Conservation (phyloP, 2,113 vertebrate species). For the Mustelus asterias region DNA sequence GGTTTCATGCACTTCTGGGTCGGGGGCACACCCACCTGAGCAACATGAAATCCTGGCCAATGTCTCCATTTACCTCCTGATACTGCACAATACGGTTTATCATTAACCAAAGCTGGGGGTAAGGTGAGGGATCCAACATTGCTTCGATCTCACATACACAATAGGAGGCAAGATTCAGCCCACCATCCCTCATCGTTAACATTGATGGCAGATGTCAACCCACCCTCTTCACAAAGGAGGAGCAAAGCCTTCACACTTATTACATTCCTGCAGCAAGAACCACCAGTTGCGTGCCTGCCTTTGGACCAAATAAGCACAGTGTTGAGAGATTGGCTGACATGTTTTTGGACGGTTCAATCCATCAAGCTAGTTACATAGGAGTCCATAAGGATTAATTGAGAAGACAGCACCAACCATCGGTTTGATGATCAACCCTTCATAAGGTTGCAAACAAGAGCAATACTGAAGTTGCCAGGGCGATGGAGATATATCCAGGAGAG, state of each 20-base stretch:
- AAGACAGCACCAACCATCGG: background rate
- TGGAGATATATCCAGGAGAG: background rate
- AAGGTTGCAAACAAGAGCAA: background rate
- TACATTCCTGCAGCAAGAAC: background rate
- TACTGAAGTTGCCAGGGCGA: background rate
- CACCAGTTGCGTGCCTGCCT: background rate
- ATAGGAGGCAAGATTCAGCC: background rate
- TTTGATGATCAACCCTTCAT: background rate
- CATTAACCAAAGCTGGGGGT: background rate
- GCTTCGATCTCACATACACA: background rate
- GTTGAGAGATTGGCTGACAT: background rate
- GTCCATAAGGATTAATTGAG: background rate
- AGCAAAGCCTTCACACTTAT: background rate
- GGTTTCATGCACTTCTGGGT: too few species aligned
- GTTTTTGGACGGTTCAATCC: slow-evolving; percentile 10
- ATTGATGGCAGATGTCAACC: background rate
- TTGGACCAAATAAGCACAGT: background rate
- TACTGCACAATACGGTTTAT: background rate
- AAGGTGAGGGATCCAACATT: background rate
- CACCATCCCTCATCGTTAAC: background rate
- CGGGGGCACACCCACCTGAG: too few species aligned
- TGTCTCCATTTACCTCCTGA: background rate
- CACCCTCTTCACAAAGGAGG: background rate
- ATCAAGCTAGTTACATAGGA: background rate
- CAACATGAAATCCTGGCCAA: too few species aligned